phyloP scores from a whole-genome alignment of 2,888 invertebrate species.

The Diarsia mendica region DNA sequence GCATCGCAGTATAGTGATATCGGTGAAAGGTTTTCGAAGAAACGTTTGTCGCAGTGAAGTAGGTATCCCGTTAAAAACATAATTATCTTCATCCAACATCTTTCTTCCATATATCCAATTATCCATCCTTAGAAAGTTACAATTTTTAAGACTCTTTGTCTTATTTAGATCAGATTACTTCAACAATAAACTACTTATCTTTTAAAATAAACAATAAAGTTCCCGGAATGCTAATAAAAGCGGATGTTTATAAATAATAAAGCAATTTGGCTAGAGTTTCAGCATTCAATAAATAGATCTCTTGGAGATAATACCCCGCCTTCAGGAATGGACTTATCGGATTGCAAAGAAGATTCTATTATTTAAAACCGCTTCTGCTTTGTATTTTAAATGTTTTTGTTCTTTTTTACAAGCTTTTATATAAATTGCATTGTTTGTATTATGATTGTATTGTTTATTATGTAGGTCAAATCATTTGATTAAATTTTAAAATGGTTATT shows the following conservation, averaged over 20 bases:
- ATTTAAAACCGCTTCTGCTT: constrained; percentile 15
- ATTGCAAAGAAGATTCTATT: constrained; percentile 21
- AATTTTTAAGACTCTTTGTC: background rate
- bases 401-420: background rate
- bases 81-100: no score
- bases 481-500: no score
- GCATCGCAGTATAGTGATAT: no score
- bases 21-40: no score
- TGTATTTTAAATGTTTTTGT: constrained; percentile 5
- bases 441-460: background rate
- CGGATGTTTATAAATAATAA: constrained; percentile 35
- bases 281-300: constrained; percentile 3
- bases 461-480: no score
- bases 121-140: background rate
- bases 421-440: no score
- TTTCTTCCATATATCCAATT: background rate
- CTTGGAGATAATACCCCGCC: constrained; percentile 5
- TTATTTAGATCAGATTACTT: background rate
- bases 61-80: no score
- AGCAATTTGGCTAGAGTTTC: constrained; percentile 17
- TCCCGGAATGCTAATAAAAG: background rate
- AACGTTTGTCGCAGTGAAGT: no score
- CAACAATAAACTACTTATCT: constrained; percentile 2
- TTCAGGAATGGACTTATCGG: constrained; percentile 16
- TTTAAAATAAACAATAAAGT: background rate